phyloP scores from a whole-genome alignment of 2,888 invertebrate species.

The Heliconius sara region DNA sequence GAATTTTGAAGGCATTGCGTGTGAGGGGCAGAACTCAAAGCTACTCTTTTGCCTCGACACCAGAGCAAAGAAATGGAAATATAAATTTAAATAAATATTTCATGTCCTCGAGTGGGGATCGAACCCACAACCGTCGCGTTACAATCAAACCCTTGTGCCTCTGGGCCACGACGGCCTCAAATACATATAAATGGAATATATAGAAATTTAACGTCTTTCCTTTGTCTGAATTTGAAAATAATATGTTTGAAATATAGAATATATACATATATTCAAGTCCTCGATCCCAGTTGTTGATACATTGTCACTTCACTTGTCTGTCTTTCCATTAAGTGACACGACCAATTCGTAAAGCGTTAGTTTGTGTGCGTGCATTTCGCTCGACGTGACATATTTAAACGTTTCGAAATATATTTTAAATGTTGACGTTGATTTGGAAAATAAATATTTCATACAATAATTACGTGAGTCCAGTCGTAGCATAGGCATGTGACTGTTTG shows the following conservation, averaged over 20 bases:
- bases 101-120: too few species aligned
- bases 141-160: too few species aligned
- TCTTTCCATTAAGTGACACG: slow-evolving; percentile 32
- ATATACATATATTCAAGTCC: background rate
- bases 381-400: slow-evolving; percentile 13
- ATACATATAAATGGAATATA: background rate
- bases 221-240: slow-evolving; percentile 8
- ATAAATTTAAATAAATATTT: too few species aligned
- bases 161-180: too few species aligned
- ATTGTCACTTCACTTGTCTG: slow-evolving; percentile 26
- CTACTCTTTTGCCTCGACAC: too few species aligned
- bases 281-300: background rate
- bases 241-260: background rate
- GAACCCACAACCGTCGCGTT: too few species aligned
- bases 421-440: background rate
- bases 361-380: background rate
- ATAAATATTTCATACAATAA: background rate
- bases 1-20: too few species aligned
- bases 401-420: background rate
- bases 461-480: background rate
- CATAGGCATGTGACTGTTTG: too few species aligned
- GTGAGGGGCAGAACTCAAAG: too few species aligned
- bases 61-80: too few species aligned
- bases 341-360: background rate
- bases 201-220: background rate